These are phyloP conservation scores for Eupelmus urozonus DNA, from an alignment of 2,888 invertebrate species.

Conservation along the genomic window DNA sequence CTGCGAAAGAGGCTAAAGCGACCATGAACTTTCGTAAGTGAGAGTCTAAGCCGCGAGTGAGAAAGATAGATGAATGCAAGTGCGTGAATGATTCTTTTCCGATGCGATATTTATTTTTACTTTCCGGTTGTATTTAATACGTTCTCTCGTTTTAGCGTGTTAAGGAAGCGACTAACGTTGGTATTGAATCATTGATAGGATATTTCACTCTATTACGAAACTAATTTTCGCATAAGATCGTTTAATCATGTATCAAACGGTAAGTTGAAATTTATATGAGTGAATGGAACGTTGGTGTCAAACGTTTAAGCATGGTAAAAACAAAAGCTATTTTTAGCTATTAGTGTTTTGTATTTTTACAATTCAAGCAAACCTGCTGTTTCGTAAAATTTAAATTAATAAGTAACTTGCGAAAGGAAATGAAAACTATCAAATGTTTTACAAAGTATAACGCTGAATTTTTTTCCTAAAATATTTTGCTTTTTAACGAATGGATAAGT, in stretches of 20 bases:
- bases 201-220: neutral
- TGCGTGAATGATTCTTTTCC: conserved; percentile 24
- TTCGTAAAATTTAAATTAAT: too few relatives aligned
- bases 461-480: too few relatives aligned
- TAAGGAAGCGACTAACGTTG: neutral
- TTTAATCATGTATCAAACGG: too few relatives aligned
- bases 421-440: too few relatives aligned
- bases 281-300: neutral
- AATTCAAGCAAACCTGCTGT: too few relatives aligned
- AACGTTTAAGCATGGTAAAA: too few relatives aligned
- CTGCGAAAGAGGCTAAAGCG: conserved; percentile 55
- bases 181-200: conserved; percentile 13
- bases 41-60: too few relatives aligned
- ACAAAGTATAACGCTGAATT: too few relatives aligned
- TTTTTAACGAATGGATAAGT: too few relatives aligned
- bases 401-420: too few relatives aligned
- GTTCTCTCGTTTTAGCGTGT: conserved; percentile 24
- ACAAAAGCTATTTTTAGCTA: neutral
- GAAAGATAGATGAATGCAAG: conserved; percentile 14
- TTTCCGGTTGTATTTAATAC: conserved; percentile 36
- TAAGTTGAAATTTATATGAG: neutral
- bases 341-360: too few relatives aligned
- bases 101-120: conserved; percentile 46
- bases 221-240: too few relatives aligned
- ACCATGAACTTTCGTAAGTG: conserved; percentile 35